A percentile compares a stretch with the other conserved stretches of the same genome.
These are phyloP conservation scores for Brachylomia viminalis DNA, from an alignment of 2,888 invertebrate genomes.

Conservation along the genomic window DNA sequence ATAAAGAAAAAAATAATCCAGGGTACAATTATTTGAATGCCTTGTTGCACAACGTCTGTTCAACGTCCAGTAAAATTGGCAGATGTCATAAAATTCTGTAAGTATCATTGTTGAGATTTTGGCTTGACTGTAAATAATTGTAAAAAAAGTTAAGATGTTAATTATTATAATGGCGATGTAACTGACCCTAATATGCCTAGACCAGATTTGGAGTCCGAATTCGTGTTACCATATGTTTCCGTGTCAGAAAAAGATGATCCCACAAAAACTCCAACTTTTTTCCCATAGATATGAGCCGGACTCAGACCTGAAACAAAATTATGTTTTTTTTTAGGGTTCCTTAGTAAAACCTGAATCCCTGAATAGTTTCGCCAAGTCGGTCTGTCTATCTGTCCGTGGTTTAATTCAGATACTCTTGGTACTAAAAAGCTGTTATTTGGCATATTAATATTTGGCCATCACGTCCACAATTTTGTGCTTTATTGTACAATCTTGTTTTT, in stretches of 20 bases:
- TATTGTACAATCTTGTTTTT: too few species aligned
- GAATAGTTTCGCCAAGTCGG: too few species aligned
- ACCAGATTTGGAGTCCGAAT: not conserved
- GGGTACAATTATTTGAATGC: too few species aligned
- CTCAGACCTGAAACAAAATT: conserved; percentile 11
- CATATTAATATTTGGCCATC: too few species aligned
- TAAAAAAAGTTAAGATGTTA: not conserved
- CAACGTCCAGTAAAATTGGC: not conserved
- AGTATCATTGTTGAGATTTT: not conserved
- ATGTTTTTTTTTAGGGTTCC: too few species aligned
- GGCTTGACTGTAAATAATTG: not conserved
- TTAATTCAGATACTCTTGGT: too few species aligned
- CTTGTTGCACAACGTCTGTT: not conserved
- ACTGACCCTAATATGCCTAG: conserved; percentile 15
- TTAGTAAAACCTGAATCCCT: too few species aligned
- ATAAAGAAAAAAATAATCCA: not conserved
- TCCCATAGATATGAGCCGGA: conserved; percentile 3
- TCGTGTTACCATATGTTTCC: not conserved
- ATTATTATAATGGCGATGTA: not conserved
- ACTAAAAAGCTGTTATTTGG: too few species aligned
- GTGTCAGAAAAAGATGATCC: conserved; percentile 18
- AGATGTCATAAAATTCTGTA: not conserved
- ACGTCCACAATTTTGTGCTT: too few species aligned
- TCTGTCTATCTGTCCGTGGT: too few species aligned
- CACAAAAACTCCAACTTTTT: conserved; percentile 16